Evolutionary conservation across 2,797 vertebrate species (phyloP), one percentile per base, ranked within the genome.

Genomic region (Myripristis murdjan): DNA sequence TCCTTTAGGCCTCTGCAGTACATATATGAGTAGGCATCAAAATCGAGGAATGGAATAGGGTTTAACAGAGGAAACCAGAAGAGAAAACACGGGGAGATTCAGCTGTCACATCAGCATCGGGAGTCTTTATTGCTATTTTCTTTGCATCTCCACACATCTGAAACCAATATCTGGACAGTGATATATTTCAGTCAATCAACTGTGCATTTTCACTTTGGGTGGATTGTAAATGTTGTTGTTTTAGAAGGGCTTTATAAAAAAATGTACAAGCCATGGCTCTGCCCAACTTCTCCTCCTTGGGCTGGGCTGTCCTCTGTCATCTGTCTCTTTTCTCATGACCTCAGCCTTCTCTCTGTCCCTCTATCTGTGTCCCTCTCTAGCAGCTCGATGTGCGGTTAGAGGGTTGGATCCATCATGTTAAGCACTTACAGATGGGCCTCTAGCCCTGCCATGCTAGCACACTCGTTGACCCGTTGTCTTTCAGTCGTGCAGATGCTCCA

Each of bases 351-450:
- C 72, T 64, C 63, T 12, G 64, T 90, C 85, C 79, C 74, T 83
- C 78, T 83, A 82, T 88, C 84, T 87, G 71, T 77, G 79, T 85
- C 77, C 75, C 63, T 58, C 53, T 83, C 14, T 12, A 80, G 76
- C 80, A 75, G 84, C 79, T 80, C 63, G 67, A 77, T 83, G 87
- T 90, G 88, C 12, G 85, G 85, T 90, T 87, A 81, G 79, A 83
- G 69, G 82, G 76, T 81, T 80, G 82, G 81, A 90, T 90, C 89
- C 86, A 85, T 89, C 87, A 90, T 47, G 60, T 77, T 94, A 93
- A 94, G 73, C 83, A 68, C 83, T 93, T 91, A 69, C 93, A 93
- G 93, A 94, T 93, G 92, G 89, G 66, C 77, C 49, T 68, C 74
- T 70, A 59, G 79, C 83, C 60, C 79, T 80, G 70, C 81, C 83